Evolutionary conservation across 30 jellyfish, hydroid and myxozoan genomes (phyloP).

Genomic region (Haliclystus octoradiatus): DNA sequence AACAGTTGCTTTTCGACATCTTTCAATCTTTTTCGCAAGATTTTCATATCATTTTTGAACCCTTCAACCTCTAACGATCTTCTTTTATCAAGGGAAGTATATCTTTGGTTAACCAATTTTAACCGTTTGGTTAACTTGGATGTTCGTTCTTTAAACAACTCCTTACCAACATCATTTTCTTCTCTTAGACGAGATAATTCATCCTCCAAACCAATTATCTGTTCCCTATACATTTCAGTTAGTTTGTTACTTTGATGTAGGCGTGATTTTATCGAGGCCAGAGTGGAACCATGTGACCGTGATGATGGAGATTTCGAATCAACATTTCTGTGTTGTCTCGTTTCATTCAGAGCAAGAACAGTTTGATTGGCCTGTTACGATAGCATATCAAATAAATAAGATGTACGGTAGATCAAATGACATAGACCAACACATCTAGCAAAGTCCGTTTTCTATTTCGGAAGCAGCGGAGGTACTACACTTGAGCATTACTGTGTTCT

Average conservation of each 20-base stretch:
- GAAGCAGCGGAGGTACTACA: too few relatives aligned
- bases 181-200: constrained; percentile 90
- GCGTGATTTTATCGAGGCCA: constrained; percentile 64
- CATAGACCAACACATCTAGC: too few relatives aligned
- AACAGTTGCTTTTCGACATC: constrained; percentile 89
- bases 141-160: constrained; percentile 60
- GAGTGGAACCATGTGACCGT: too few relatives aligned
- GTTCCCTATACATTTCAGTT: constrained; percentile 96
- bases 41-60: constrained; percentile 77
- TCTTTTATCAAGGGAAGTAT: constrained; percentile 78
- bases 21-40: constrained; percentile 68
- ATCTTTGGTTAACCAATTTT: constrained; percentile 82
- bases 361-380: too few relatives aligned
- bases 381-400: too few relatives aligned
- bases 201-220: constrained; percentile 87
- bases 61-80: constrained; percentile 92
- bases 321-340: too few relatives aligned
- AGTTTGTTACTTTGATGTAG: constrained; percentile 75
- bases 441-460: too few relatives aligned
- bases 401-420: too few relatives aligned
- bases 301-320: too few relatives aligned
- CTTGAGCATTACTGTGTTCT: too few relatives aligned
- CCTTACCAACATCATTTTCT: constrained; percentile 85
- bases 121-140: constrained; percentile 72
- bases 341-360: too few relatives aligned